Evolutionary conservation across 2,113 vertebrate species (phyloP), one percentile per base, ranked within the genome.

Genomic region (Pseudorectes ferrugineus): DNA sequence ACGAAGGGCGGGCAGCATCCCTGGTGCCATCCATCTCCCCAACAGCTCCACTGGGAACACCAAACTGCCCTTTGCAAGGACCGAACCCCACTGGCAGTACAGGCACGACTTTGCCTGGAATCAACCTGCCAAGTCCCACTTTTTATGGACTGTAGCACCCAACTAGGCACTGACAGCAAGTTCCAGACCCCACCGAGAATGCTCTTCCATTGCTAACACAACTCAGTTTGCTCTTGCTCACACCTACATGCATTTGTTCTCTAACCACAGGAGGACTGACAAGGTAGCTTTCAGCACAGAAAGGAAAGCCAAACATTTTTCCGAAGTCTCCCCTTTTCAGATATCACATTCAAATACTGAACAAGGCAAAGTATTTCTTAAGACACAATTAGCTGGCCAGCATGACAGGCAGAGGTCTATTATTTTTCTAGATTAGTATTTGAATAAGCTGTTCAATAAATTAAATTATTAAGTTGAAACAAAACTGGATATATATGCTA

Each of bases 1-100:
- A 0, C 0, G 5, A 46, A 55, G 6, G 12, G 10, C 0, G 0
- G 24, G 40, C 63, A 63, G 36, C 36, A 52, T 14, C 9, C 57
- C 26, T 29, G 29, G 26, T 2, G 0, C 24, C 57, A 29, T 8
- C 25, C 14, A 12, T 38, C 36, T 70, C 55, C 46, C 19, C 3
- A 5, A 5, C 8, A 61, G 42, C 54, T 73, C 45, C 3, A 3
- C 29, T 2, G 1, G 36, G n/a, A 85, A 29, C 0, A 4, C 17
- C 46, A n/a, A n/a, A 70, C 11, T 9, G 14, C 29, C 43, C 43
- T 63, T 43, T 6, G 2, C 35, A 71, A 86, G 35, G 43, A 4
- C 43, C 48, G n/a, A 45, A 42, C 26, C 18, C 51, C 26, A 48
- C 9, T 4, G 12, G 28, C 48, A 66, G 16, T 5, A 85, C 25